Conservation (phyloP, 1,140 invertebrate genomes). For the Leptinotarsa lineolata region DNA sequence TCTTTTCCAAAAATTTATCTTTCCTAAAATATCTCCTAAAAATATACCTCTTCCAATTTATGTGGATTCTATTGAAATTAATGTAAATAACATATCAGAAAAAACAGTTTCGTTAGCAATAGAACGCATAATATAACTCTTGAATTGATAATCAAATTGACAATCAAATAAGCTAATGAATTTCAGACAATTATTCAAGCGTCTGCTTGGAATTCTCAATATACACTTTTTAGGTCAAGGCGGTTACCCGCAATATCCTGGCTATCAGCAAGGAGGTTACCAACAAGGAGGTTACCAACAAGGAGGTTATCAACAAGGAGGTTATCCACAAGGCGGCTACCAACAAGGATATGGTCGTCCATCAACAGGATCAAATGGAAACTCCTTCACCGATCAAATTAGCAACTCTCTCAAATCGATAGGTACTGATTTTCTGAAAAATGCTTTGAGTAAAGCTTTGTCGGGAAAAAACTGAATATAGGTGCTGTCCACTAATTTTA, state of each 20-base stretch:
- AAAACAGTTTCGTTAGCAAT: no score
- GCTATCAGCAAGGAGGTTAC: constrained; percentile 10
- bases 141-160: no score
- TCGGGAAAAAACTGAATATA: constrained; percentile 8
- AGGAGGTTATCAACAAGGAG: constrained; percentile 18
- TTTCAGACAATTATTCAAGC: no score
- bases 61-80: no score
- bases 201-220: no score
- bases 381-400: constrained; percentile 25
- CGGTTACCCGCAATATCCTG: neutral
- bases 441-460: constrained; percentile 21
- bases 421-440: constrained; percentile 27
- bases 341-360: constrained; percentile 15
- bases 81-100: no score
- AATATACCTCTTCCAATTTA: no score
- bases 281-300: constrained; percentile 20
- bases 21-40: no score
- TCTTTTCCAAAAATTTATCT: no score
- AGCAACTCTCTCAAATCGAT: constrained; percentile 23
- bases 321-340: constrained; percentile 18
- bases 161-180: no score
- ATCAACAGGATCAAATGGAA: neutral
- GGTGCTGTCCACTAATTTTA: no score
- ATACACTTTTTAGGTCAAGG: neutral
- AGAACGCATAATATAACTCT: no score